A percentile compares a stretch with the other conserved stretches of the same genome.
Evolutionary conservation across 2,888 invertebrate species (phyloP).

Genomic region (Julus scanicus): DNA sequence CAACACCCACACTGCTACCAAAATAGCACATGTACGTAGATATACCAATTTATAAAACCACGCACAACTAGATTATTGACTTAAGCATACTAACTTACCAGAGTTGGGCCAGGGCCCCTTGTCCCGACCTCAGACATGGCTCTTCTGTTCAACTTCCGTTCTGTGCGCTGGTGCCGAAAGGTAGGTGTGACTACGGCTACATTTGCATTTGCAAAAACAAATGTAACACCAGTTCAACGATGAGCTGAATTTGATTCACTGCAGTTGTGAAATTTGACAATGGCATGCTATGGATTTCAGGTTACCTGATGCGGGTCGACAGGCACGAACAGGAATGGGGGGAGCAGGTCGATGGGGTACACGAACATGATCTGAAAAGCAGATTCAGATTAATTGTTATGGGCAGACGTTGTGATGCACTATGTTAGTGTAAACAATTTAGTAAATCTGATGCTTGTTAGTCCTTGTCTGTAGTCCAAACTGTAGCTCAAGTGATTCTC

Average conservation of each 20-base stretch:
- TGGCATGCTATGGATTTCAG: neutral
- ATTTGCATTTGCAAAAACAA: neutral
- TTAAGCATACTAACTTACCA: neutral
- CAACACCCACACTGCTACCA: too few species aligned
- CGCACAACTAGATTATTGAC: too few species aligned
- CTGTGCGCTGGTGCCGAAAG: constrained; percentile 27
- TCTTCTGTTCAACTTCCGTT: constrained; percentile 4
- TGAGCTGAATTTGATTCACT: neutral
- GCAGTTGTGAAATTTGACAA: neutral
- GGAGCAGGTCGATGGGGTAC: constrained; percentile 63
- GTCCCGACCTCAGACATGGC: neutral
- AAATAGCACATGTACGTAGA: too few species aligned
- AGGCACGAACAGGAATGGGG: constrained; percentile 60
- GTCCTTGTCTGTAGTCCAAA: too few species aligned
- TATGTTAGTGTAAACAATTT: neutral
- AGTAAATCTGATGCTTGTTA: neutral
- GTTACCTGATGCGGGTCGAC: constrained; percentile 46
- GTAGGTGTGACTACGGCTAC: neutral
- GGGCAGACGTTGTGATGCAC: neutral
- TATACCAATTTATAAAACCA: too few species aligned
- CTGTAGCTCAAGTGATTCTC: too few species aligned
- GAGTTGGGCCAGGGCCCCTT: neutral
- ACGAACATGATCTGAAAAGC: constrained; percentile 58
- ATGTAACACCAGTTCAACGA: neutral
- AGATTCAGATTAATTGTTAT: neutral